Evolutionary conservation across 1,140 invertebrate genomes (phyloP), one percentile per base, ranked within the genome.

Genomic region (Brachionus rotundiformis): DNA sequence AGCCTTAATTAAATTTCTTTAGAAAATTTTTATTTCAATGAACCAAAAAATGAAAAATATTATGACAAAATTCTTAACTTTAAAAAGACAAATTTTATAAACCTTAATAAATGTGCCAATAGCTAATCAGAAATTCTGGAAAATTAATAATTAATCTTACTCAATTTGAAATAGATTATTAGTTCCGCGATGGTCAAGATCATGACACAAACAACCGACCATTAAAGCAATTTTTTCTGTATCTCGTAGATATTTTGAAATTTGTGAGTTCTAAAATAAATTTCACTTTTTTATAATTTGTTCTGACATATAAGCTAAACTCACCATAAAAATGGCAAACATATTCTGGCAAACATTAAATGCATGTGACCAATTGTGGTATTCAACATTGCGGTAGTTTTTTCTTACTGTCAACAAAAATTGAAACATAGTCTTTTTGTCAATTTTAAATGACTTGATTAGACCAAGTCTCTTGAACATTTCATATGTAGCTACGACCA

Each of bases 321-420:
- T 44, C 44, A 73, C 68, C 19, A 44, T 41, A 29, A 96, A 88
- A 92, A 98, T 96, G 1, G 95, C 93, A 85, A 96, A 98, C 95
- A 98, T 98, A 0, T 94, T 96, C 86, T 98, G 95, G 0, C 94
- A 93, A 0, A 98, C 95, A 87, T 98, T 98, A 6, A 98, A 90
- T 0, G 95, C 95, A 88, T 98, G 96, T 82, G 95, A 90, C 95
- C 95, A 98, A 86, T 98, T 98, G 88, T 98, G 96, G 86, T 98
- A 98, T 84, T 96, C 96, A 0, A 98, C 95, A 4, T 94, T 94
- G 5, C 96, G 91, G 87, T 96, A 96, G 87, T 98, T 98, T 87
- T 98, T 98, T 85, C 95, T 95, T 0, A 98, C 95, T 86, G 94
- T 97, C 47, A 96, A 88, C 41, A 94, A 91, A 95, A 95, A 98